Evolutionary conservation across 2,888 invertebrate genomes (phyloP), one percentile per base, ranked within the genome.

Genomic region (Leucoma salicis): DNA sequence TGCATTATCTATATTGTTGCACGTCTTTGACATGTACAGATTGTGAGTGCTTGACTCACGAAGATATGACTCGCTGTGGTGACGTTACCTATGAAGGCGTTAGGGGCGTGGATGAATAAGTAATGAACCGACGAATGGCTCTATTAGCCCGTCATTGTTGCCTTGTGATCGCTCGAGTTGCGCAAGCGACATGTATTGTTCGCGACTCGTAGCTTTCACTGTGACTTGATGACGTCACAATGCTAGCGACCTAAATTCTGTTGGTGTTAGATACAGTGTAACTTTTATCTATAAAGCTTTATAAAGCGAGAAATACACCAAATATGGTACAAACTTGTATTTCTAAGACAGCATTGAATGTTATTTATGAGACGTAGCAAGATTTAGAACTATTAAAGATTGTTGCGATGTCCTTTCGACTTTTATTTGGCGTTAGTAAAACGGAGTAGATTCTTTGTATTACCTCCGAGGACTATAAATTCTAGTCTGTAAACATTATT

Each of bases 61-160:
- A 84, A 80, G 81, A 81, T 79, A 83, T 80, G 76, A 77, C 80
- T 82, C 78, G 79, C 74, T 72, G 66, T 73, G 58, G 73, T 71
- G 67, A 70, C 64, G 69, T 64, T 64, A 70, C 70, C 54, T 64
- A 78, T 74, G 79, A 76, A 81, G 88, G 87, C 82, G 85, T 85
- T 76, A 68, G 74, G 81, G 89, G 89, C 87, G 89, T 87, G 83
- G 81, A 87, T 84, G 87, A 87, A 89, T 89, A 86, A 78, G 85
- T 85, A 88, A 88, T 87, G 87, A 86, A 79, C 78, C 80, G 74
- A 75, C 82, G 83, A 88, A 89, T 86, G 86, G 77, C 89, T 89
- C 82, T 89, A 89, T 89, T 89, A 88, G 77, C 75, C 73, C 71
- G 62, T 85, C 77, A 87, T 88, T 87, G 87, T 87, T 87, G 81